Evolutionary conservation across 2,888 invertebrate species (phyloP).

Genomic region (Chrysomela aeneicollis): DNA sequence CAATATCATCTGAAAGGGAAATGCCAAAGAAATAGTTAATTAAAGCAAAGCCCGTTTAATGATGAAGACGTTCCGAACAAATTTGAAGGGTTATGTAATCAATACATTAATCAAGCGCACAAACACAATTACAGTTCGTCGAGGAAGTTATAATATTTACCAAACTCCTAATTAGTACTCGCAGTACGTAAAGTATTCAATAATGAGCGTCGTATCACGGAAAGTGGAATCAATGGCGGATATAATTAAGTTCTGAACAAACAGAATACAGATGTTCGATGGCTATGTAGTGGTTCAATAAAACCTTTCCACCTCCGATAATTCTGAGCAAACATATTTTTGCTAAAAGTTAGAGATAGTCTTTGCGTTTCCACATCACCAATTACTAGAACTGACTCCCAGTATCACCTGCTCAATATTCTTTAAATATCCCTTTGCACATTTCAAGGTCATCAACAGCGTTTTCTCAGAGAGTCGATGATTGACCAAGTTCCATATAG

Average conservation of each 20-base stretch:
- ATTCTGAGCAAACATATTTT: not conserved
- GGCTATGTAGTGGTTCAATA: too few relatives aligned
- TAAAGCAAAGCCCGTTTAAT: conserved; percentile 42
- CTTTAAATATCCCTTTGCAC: too few relatives aligned
- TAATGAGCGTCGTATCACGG: conserved; percentile 2
- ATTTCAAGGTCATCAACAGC: too few relatives aligned
- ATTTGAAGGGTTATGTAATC: conserved; percentile 59
- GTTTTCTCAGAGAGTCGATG: too few relatives aligned
- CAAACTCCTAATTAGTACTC: conserved; percentile 60
- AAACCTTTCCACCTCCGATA: too few relatives aligned
- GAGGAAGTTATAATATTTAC: conserved; percentile 61
- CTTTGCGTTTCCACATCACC: too few relatives aligned
- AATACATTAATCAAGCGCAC: conserved; percentile 61
- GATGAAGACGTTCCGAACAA: conserved; percentile 49
- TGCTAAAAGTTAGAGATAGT: too few relatives aligned
- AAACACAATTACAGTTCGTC: conserved; percentile 61
- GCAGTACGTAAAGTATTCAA: conserved; percentile 17
- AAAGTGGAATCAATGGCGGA: not conserved
- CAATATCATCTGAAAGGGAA: conserved; percentile 6
- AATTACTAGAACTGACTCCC: too few relatives aligned
- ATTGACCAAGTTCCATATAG: too few relatives aligned
- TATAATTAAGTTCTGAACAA: not conserved
- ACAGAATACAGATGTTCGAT: not conserved
- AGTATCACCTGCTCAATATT: too few relatives aligned
- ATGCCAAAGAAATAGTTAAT: conserved; percentile 34